Conservation (phyloP, 2,113 vertebrate species). For the Apteryx mantelli region DNA sequence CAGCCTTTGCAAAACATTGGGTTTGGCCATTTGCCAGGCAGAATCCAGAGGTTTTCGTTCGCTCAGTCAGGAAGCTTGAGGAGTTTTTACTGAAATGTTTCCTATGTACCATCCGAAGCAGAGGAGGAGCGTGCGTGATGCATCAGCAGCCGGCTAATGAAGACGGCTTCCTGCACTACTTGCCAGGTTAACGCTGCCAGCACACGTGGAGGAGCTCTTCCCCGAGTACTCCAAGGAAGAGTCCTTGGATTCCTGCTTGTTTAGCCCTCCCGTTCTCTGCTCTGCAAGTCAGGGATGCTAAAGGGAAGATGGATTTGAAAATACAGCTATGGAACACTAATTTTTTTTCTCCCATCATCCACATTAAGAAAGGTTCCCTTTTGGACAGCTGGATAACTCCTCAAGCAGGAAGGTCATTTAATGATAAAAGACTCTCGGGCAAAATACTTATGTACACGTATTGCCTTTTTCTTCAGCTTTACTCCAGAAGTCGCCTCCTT, state of each 20-base stretch:
- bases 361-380: not conserved
- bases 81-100: constrained; percentile 33
- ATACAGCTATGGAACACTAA: not conserved
- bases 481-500: not conserved
- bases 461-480: not conserved
- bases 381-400: not conserved
- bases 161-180: fast-evolving
- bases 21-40: constrained; percentile 20
- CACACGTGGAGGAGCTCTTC: fast-evolving
- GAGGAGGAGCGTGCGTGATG: not conserved
- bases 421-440: not conserved
- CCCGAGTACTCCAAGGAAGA: not conserved
- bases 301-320: not conserved
- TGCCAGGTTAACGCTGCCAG: not conserved
- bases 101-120: constrained; percentile 10
- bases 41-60: not conserved
- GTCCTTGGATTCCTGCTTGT: not conserved
- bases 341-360: not conserved
- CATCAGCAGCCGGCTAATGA: not conserved
- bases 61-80: not conserved
- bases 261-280: not conserved
- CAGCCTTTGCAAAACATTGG: not conserved
- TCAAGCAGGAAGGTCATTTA: not conserved
- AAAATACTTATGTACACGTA: not conserved
- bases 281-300: not conserved